Evolutionary conservation across 2,888 invertebrate species (phyloP).

Genomic region (Mellilla xanthometata): DNA sequence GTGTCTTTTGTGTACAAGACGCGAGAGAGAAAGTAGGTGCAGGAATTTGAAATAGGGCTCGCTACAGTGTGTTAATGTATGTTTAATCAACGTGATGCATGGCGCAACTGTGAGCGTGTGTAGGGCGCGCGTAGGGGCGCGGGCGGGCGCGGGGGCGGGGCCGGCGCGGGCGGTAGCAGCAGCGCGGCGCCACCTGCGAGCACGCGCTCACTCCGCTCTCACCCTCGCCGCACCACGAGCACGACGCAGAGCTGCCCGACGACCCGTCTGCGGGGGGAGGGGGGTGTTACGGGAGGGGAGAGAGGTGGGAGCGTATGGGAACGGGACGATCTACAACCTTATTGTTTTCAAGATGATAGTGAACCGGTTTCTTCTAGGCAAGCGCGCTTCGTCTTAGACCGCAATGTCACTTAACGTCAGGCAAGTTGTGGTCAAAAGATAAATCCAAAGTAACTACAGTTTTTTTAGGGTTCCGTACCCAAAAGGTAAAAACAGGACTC

Average conservation of each 20-base stretch:
- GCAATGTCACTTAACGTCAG: no score
- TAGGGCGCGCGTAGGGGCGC: slow-evolving; percentile 19
- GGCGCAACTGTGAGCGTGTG: slow-evolving; percentile 18
- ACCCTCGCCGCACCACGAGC: slow-evolving; percentile 58
- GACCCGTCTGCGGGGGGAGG: slow-evolving; percentile 56
- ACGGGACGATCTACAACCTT: no score
- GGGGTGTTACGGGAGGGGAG: slow-evolving; percentile 6
- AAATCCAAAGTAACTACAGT: no score
- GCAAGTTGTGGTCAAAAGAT: no score
- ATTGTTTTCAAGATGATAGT: no score
- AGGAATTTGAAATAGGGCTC: no score
- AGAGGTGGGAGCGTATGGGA: slow-evolving; percentile 29
- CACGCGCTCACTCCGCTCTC: slow-evolving; percentile 18
- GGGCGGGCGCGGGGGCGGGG: slow-evolving; percentile 31
- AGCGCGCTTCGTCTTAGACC: no score
- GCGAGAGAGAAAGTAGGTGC: no score
- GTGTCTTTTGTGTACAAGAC: no score
- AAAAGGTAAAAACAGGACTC: no score
- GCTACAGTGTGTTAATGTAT: not conserved
- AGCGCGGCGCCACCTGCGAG: slow-evolving; percentile 38
- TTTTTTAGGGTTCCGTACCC: no score
- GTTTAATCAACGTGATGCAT: slow-evolving; percentile 19
- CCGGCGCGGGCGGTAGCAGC: slow-evolving; percentile 31
- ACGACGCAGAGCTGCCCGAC: slow-evolving; percentile 49
- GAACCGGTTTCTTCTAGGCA: no score